Evolutionary conservation across 2,797 vertebrate species (phyloP), one percentile per base, ranked within the genome.

Genomic region (Psittacula echo): DNA sequence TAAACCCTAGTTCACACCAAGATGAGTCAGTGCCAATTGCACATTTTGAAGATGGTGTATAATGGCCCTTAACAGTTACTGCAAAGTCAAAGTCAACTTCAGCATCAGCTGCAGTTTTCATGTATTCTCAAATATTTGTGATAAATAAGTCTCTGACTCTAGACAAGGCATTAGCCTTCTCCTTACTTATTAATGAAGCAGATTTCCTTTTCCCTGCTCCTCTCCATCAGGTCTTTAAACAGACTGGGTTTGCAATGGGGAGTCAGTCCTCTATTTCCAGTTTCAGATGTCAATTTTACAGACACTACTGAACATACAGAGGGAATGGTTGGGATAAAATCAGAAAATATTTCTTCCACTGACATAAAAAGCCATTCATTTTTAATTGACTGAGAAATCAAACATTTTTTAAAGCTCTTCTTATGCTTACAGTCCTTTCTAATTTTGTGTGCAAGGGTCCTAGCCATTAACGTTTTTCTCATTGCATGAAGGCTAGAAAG

Each of bases 181-280:
- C n/a, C 15, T 76, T 60, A 16, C 1, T 50, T 60, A 39, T 17
- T 47, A 60, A 51, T 14, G 18, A 89, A 76, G 32, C 3, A 70
- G 47, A 39, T 51, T 64, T 58, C 30, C 16, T 26, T 83, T 30
- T 6, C 10, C 9, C 15, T 0, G 0, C 9, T 7, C 16, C 39
- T 44, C 7, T 21, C 29, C 8, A 66, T 29, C 22, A 74, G 7
- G 13, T 51, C 23, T 83, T 21, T 24, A 79, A 54, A 62, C 3
- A 44, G 23, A 5, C 0, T 74, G 15, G 9, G 19, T 75, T 87
- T 88, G 70, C 22, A 39, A 1, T 9, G 7, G 42, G 47, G 54
- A 41, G 27, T 64, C 16, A 30, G 30, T 8, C 6, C 5, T 89
- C 26, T n/a, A 4, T 65, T 74, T 85, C 19, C 16, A 47, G 41